A percentile compares a stretch with the other conserved stretches of the same genome.
These are phyloP conservation scores for Psilopsiagon aymara DNA, from an alignment of 2,113 vertebrate genomes.

Conservation along the genomic window DNA sequence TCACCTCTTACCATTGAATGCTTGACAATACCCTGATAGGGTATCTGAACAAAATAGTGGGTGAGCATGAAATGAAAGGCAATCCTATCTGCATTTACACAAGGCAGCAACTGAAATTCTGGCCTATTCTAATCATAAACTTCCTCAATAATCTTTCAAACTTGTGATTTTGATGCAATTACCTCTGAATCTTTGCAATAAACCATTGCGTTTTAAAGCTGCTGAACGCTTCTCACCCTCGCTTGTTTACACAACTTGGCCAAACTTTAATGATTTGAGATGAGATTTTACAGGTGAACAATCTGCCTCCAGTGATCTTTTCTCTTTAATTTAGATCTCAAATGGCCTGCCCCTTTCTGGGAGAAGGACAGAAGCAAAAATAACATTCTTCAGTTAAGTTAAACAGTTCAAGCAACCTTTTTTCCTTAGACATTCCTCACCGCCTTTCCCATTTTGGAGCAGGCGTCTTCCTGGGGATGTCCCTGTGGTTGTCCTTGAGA, in stretches of 20 bases:
- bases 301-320: background rate
- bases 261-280: slow-evolving; percentile 49
- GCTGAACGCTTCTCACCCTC: background rate
- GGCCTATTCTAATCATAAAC: background rate
- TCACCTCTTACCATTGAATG: background rate
- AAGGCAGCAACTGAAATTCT: background rate
- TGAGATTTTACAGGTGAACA: slow-evolving; percentile 49
- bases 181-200: background rate
- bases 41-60: background rate
- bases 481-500: background rate
- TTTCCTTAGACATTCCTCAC: background rate
- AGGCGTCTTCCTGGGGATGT: background rate
- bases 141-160: background rate
- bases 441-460: background rate
- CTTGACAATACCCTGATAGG: background rate
- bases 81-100: background rate
- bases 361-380: background rate
- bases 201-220: background rate
- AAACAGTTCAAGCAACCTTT: background rate
- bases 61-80: slow-evolving; percentile 7
- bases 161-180: background rate
- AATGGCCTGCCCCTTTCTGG: background rate
- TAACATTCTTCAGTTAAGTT: background rate
- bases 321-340: slow-evolving; percentile 10
- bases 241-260: slow-evolving; percentile 22